Conservation (phyloP, 2,888 invertebrate genomes). For the Baronia brevicornis region DNA sequence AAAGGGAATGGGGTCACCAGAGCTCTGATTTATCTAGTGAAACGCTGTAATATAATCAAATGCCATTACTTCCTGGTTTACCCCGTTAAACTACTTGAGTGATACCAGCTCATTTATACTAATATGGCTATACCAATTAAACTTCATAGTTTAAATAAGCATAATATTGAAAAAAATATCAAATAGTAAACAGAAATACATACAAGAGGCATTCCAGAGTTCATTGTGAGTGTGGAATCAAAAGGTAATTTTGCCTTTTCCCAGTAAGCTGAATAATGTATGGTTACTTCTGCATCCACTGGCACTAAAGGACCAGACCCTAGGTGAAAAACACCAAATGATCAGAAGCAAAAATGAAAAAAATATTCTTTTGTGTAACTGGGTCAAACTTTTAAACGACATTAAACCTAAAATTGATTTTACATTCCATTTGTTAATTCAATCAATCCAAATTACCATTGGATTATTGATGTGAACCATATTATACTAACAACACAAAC, state of each 20-base stretch:
- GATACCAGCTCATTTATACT: not conserved
- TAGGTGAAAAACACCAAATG: too few species aligned
- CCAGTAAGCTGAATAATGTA: slow-evolving; percentile 64
- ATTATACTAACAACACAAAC: too few species aligned
- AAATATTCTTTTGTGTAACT: not conserved
- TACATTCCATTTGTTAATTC: too few species aligned
- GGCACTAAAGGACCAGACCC: slow-evolving; percentile 50
- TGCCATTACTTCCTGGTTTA: too few species aligned
- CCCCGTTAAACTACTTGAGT: too few species aligned
- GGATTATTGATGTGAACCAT: too few species aligned
- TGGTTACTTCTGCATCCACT: slow-evolving; percentile 43
- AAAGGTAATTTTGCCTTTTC: slow-evolving; percentile 55
- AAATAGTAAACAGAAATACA: slow-evolving; percentile 13
- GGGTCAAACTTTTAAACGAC: too few species aligned
- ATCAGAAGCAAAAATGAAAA: slow-evolving; percentile 1
- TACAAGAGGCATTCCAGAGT: slow-evolving; percentile 42
- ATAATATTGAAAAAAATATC: not conserved
- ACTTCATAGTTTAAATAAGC: not conserved
- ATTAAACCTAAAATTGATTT: too few species aligned
- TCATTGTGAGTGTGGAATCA: slow-evolving; percentile 56
- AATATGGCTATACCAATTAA: not conserved
- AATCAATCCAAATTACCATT: too few species aligned
- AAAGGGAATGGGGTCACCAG: too few species aligned
- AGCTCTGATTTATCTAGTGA: too few species aligned
- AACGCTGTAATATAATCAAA: too few species aligned